Evolutionary conservation across 1,140 invertebrate genomes (phyloP), one percentile per base, ranked within the genome.

Genomic region (Stegodyphus dumicola): DNA sequence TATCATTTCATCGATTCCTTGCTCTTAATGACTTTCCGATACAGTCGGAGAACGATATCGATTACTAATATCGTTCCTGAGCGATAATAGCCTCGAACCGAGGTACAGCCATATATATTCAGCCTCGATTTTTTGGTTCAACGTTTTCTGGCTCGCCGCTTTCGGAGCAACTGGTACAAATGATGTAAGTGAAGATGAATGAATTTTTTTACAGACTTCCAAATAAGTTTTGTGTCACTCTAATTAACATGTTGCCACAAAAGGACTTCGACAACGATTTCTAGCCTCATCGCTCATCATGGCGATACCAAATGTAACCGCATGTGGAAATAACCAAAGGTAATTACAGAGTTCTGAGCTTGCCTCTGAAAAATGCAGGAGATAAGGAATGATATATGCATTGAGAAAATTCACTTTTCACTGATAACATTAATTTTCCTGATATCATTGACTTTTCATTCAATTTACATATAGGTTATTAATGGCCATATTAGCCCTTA

Each of bases 11-110:
- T 80, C 78, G 78, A 80, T 80, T 80, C 18, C 13, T 15, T 15
- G 64, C 60, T 80, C 78, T 64, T 80, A 80, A 80, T 80, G 78
- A 71, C 67, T 80, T 80, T 80, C 78, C 78, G 69, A 80, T 80
- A 80, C 52, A 54, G 51, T 53, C 67, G 51, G 49, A 49, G 66
- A 65, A 48, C 77, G 67, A 80, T 80, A 80, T 80, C 69, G 78
- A 80, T 80, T 71, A 80, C 78, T 80, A 80, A 80, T 80, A 80
- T 71, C 78, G 69, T 49, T 54, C 18, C n/a, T 60, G 54, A 18
- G 78, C 67, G 69, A 80, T 80, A 80, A 80, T 65, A 70, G 51
- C 18, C 17, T 17, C 9, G 49, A 49, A 53, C 5, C 33, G 33
- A 33, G 33, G 78, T 11, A 13, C 11, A 53, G 71, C 71, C 78